These are phyloP conservation scores for Tipula unca DNA, from an alignment of 2,888 invertebrate genomes.

Conservation along the genomic window DNA sequence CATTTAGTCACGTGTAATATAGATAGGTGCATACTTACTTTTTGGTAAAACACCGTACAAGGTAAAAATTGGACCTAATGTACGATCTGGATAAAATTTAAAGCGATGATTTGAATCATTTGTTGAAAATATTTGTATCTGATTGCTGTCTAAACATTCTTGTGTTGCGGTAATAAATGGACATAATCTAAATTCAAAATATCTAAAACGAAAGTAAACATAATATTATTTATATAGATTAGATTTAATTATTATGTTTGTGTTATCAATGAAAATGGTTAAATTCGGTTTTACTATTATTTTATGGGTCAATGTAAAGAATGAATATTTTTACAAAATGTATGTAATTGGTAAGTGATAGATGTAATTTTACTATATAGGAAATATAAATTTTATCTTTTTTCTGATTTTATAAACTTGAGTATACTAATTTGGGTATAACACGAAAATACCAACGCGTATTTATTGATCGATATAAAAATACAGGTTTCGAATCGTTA, in stretches of 20 bases:
- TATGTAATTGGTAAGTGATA: too few species aligned
- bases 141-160: conserved; percentile 65
- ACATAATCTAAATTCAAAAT: conserved; percentile 77
- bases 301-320: too few species aligned
- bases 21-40: conserved; percentile 28
- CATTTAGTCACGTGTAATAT: background rate
- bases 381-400: too few species aligned
- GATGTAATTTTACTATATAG: too few species aligned
- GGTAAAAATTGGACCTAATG: conserved; percentile 72
- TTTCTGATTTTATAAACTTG: background rate
- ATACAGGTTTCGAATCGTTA: background rate
- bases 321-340: too few species aligned
- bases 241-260: background rate
- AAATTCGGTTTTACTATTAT: too few species aligned
- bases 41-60: conserved; percentile 56
- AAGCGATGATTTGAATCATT: conserved; percentile 42
- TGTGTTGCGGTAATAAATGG: conserved; percentile 64
- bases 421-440: background rate
- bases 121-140: conserved; percentile 48
- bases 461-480: background rate
- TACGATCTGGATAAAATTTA: conserved; percentile 59
- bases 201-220: conserved; percentile 34
- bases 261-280: background rate
- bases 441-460: background rate
- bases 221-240: background rate